phyloP scores from a whole-genome alignment of 2,113 vertebrate genomes.

The Pterophyllum scalare region DNA sequence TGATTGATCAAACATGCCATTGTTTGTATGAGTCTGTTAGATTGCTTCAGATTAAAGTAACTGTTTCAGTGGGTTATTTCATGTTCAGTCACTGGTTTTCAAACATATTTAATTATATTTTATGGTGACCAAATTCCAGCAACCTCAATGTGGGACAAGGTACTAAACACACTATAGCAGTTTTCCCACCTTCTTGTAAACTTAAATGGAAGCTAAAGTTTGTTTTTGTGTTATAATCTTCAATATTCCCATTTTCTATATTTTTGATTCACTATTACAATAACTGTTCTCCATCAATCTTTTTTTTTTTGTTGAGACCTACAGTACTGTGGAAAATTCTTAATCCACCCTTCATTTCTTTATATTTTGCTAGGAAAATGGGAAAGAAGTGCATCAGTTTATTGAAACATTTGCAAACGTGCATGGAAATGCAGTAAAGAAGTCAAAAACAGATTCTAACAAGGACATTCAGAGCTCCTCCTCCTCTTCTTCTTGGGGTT shows the following conservation, averaged over 20 bases:
- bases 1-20: conserved; percentile 63
- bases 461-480: too few relatives aligned
- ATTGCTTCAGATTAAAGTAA: conserved; percentile 80
- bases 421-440: background rate
- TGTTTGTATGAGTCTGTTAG: conserved; percentile 79
- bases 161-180: too few relatives aligned
- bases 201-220: background rate
- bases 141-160: background rate
- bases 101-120: background rate
- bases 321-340: background rate
- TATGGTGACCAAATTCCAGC: background rate
- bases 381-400: background rate
- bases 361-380: too few relatives aligned
- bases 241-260: background rate
- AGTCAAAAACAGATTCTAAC: too few relatives aligned
- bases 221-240: background rate
- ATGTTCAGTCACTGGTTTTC: conserved; percentile 18
- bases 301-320: background rate
- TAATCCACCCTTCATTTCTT: background rate
- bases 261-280: background rate
- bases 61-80: conserved; percentile 60
- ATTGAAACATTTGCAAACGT: background rate
- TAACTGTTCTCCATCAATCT: background rate
- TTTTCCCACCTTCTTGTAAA: background rate
- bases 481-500: too few relatives aligned